phyloP scores from a whole-genome alignment of 2,797 vertebrate species.

The Dryobates pubescens region DNA sequence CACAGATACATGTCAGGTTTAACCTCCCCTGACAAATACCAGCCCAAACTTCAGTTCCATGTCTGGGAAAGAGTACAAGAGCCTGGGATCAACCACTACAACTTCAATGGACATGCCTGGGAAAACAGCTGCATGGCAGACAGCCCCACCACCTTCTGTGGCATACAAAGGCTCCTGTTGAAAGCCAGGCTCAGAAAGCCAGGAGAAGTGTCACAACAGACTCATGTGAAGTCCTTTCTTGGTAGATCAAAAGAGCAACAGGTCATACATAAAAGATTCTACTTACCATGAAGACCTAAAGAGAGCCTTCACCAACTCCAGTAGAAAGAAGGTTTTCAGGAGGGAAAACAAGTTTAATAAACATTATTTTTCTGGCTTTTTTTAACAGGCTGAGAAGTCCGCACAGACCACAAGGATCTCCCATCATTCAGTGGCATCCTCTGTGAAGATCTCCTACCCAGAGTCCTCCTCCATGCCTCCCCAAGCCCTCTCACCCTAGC shows the following conservation, averaged over 20 bases:
- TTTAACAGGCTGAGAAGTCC: neutral
- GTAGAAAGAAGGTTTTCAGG: neutral
- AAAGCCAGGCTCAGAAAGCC: neutral
- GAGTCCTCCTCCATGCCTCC: accelerated
- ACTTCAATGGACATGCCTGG: accelerated
- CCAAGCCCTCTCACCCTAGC: neutral
- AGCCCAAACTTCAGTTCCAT: neutral
- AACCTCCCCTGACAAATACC: neutral
- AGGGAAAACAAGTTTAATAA: neutral
- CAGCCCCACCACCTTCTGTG: neutral
- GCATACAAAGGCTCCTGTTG: neutral
- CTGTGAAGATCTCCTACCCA: neutral
- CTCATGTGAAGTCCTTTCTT: neutral
- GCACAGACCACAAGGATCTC: accelerated
- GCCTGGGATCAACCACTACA: neutral
- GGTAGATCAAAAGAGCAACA: neutral
- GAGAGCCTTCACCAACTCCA: neutral
- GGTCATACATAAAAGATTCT: accelerated
- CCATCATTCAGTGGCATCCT: accelerated
- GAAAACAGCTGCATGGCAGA: neutral
- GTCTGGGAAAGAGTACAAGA: neutral
- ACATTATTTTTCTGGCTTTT: neutral
- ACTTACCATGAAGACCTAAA: neutral
- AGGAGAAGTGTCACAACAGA: neutral
- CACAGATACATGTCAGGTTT: accelerated